Conservation (phyloP, 2,888 invertebrate species). For the Harpagoxenus sublaevis region DNA sequence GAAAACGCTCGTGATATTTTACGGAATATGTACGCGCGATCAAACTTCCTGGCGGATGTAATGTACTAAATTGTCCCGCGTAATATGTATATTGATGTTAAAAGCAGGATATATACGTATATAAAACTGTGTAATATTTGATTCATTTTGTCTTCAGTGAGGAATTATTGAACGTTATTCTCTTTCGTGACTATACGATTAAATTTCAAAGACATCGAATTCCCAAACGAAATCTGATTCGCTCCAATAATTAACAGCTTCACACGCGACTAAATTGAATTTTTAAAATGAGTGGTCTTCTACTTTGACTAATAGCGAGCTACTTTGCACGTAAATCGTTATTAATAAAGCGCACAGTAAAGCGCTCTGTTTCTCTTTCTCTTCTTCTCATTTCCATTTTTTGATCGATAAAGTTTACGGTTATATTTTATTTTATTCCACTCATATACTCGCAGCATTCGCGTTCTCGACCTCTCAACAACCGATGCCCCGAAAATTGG, state of each 20-base stretch:
- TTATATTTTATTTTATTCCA: conserved; percentile 54
- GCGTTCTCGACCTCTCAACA: conserved; percentile 51
- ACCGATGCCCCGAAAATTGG: conserved; percentile 54
- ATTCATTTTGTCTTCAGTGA: conserved; percentile 37
- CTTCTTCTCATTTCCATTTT: conserved; percentile 20
- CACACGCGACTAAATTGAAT: conserved; percentile 21
- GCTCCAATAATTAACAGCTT: conserved; percentile 37
- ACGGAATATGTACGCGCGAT: conserved; percentile 26
- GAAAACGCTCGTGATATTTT: conserved; percentile 42
- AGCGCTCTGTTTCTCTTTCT: not conserved
- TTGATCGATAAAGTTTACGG: conserved; percentile 53
- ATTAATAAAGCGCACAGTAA: conserved; percentile 4
- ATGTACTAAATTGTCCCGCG: conserved; percentile 38
- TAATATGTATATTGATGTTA: conserved; percentile 36
- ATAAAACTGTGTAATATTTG: conserved; percentile 34
- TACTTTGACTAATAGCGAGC: conserved; percentile 4
- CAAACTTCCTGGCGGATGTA: conserved; percentile 29
- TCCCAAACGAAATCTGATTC: conserved; percentile 24
- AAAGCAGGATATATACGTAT: conserved; percentile 27
- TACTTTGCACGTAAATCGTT: conserved; percentile 9
- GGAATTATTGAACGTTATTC: conserved; percentile 35
- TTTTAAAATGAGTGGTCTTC: conserved; percentile 32
- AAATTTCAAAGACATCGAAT: conserved; percentile 46
- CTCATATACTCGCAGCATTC: conserved; percentile 41
- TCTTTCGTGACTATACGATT: conserved; percentile 23